These are phyloP conservation scores for Osmerus mordax DNA, from an alignment of 2,113 vertebrate genomes.

Conservation along the genomic window DNA sequence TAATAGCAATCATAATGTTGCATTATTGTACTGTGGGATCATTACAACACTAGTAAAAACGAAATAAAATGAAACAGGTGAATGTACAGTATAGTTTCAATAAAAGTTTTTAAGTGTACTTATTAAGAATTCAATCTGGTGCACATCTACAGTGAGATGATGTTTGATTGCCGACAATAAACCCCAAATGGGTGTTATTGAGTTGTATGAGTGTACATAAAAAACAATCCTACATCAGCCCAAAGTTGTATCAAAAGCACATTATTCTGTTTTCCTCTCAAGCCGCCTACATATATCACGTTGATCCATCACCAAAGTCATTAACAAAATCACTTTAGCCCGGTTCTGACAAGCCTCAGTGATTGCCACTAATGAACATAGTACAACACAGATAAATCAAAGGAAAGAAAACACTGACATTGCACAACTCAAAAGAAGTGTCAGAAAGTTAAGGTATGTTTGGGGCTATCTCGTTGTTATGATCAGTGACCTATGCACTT, in stretches of 20 bases:
- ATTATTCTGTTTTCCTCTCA: conserved; percentile 62
- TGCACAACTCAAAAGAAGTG: conserved; percentile 41
- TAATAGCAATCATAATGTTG: neutral
- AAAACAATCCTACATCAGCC: conserved; percentile 37
- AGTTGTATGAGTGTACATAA: conserved; percentile 33
- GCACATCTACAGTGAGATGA: no score
- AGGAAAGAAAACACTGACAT: conserved; percentile 45
- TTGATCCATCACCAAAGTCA: conserved; percentile 71
- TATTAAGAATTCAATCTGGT: no score
- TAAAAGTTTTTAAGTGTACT: no score
- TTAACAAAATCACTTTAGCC: conserved; percentile 71
- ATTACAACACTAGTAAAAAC: no score
- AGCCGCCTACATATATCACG: conserved; percentile 67
- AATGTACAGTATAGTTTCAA: no score
- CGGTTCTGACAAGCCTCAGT: conserved; percentile 70
- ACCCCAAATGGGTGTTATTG: conserved; percentile 51
- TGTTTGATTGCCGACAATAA: conserved; percentile 12
- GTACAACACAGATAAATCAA: conserved; percentile 71
- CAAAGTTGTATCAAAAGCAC: conserved; percentile 45
- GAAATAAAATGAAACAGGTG: no score
- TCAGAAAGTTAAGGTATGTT: conserved; percentile 24
- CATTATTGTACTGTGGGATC: neutral
- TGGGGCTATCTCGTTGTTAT: no score
- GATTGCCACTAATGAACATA: conserved; percentile 73
- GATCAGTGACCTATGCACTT: no score